Evolutionary conservation across 2,113 vertebrate genomes (phyloP).

Genomic region (Columbina picui): DNA sequence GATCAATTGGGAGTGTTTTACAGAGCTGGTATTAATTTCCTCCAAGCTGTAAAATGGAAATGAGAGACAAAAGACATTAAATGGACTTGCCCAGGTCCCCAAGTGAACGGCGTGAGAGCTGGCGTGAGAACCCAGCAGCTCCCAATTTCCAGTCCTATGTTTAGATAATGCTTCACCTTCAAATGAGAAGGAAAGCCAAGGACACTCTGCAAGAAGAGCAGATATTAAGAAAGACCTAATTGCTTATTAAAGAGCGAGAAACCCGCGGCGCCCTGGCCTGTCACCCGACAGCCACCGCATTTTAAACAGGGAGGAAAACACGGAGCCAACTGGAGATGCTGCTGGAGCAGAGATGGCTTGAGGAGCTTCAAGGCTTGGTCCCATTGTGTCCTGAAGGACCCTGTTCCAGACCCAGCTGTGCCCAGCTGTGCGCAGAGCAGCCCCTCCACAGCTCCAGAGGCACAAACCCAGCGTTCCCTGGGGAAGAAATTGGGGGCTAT

Average conservation of each 20-base stretch:
- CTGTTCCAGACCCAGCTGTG: background rate
- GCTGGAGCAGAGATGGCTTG: background rate
- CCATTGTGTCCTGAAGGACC: background rate
- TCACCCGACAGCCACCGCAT: slow-evolving; percentile 20
- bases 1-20: slow-evolving; percentile 66
- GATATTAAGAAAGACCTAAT: background rate
- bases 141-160: background rate
- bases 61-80: slow-evolving; percentile 55
- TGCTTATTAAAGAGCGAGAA: background rate
- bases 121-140: background rate
- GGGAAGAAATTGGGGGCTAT: rapidly evolving
- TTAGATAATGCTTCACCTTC: slow-evolving; percentile 13
- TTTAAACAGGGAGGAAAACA: background rate
- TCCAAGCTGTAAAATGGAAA: slow-evolving; percentile 46
- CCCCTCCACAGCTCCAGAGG: background rate
- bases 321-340: background rate
- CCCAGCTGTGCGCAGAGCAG: background rate
- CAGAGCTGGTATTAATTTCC: slow-evolving; percentile 56
- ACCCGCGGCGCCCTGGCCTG: background rate
- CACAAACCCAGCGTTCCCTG: background rate
- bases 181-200: slow-evolving; percentile 16
- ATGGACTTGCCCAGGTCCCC: slow-evolving; percentile 44
- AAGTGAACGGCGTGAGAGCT: background rate
- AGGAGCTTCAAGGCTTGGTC: background rate
- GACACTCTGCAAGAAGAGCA: background rate